phyloP scores from a whole-genome alignment of 64 coral and sea anemone species.

The Pocillopora damicornis region DNA sequence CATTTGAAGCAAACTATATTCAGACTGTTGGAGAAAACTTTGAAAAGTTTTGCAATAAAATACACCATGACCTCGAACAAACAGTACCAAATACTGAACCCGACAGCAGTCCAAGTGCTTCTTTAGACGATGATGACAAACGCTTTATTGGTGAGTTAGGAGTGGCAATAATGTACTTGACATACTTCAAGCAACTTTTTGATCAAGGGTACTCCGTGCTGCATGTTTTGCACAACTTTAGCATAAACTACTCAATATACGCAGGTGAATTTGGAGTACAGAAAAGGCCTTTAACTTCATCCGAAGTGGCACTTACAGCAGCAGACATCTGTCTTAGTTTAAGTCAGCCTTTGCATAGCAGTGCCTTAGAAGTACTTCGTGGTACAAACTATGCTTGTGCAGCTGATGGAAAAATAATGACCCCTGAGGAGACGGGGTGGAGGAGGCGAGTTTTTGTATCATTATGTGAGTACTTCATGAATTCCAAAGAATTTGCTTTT shows the following conservation, averaged over 20 bases:
- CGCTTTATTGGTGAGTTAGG: conserved; percentile 52
- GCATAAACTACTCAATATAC: conserved; percentile 52
- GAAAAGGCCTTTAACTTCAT: neutral
- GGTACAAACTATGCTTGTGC: conserved; percentile 48
- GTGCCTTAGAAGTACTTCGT: conserved; percentile 54
- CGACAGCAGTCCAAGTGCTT: conserved; percentile 20
- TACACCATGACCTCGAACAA: conserved; percentile 9
- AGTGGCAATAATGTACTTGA: conserved; percentile 57
- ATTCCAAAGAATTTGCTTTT: neutral
- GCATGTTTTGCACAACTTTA: conserved; percentile 46
- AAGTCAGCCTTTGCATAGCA: conserved; percentile 9
- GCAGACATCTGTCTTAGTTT: conserved; percentile 51
- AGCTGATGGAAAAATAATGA: neutral
- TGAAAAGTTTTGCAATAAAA: conserved; percentile 14
- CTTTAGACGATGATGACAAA: conserved; percentile 36
- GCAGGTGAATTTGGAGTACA: conserved; percentile 24
- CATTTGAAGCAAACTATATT: neutral
- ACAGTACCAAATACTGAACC: neutral
- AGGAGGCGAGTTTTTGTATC: conserved; percentile 21
- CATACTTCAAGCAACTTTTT: conserved; percentile 2
- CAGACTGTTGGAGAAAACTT: conserved; percentile 36
- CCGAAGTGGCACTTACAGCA: conserved; percentile 41
- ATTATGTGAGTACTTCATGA: conserved; percentile 24
- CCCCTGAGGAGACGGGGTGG: conserved; percentile 31
- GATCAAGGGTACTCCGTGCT: conserved; percentile 39